phyloP scores from a whole-genome alignment of 2,113 vertebrate species.

The Cyprinodon tularosa region DNA sequence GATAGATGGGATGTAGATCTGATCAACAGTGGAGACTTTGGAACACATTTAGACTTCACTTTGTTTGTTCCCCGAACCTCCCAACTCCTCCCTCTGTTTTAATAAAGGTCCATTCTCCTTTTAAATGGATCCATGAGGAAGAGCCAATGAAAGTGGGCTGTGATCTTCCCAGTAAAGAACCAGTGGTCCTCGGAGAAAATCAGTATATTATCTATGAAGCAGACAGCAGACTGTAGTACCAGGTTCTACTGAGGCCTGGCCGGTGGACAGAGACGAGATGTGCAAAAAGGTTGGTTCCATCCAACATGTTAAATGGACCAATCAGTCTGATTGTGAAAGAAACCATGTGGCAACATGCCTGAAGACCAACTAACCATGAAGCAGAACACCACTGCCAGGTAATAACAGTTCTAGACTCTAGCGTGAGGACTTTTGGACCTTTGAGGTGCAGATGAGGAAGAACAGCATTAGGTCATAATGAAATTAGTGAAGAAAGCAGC shows the following conservation, averaged over 20 bases:
- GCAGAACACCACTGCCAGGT: conserved; percentile 35
- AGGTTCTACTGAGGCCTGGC: conserved; percentile 18
- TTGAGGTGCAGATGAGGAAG: conserved; percentile 28
- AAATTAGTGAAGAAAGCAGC: background rate
- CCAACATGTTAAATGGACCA: conserved; percentile 55
- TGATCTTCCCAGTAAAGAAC: conserved; percentile 51
- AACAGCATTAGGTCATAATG: conserved; percentile 19
- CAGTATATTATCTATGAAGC: conserved; percentile 41
- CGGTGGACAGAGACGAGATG: conserved; percentile 40
- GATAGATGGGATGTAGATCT: no score
- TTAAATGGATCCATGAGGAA: conserved; percentile 9
- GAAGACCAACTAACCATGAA: conserved; percentile 56
- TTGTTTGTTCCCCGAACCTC: conserved; percentile 32
- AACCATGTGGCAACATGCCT: conserved; percentile 38
- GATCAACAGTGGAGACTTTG: no score
- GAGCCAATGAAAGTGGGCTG: conserved; percentile 28
- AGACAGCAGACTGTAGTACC: conserved; percentile 36
- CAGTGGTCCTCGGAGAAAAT: conserved; percentile 34
- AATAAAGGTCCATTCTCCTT: conserved; percentile 54
- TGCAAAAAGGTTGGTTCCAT: conserved; percentile 44
- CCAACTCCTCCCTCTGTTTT: conserved; percentile 42
- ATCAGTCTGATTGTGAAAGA: conserved; percentile 49
- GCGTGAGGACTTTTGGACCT: conserved; percentile 35
- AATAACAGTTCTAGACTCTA: conserved; percentile 48
- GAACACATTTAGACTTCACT: no score